Evolutionary conservation across 2,888 invertebrate genomes (phyloP).

Genomic region (Ennomos quercinarius): DNA sequence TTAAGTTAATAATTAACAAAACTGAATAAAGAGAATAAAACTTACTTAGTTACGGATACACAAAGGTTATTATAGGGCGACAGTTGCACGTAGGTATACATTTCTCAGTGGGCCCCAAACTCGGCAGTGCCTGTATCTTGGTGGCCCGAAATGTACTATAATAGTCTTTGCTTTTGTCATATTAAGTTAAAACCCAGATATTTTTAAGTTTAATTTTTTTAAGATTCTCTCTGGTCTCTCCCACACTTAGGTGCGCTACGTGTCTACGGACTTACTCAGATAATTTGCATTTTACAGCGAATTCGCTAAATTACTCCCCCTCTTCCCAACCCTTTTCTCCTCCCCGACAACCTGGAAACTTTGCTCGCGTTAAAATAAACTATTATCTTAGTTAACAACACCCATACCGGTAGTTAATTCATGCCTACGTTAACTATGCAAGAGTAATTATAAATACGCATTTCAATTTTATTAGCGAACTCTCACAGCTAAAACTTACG

Average conservation of each 20-base stretch:
- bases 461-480: not conserved
- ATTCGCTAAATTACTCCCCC: slow-evolving; percentile 31
- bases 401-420: slow-evolving; percentile 21
- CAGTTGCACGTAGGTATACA: no score
- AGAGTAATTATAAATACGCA: slow-evolving; percentile 3
- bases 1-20: no score
- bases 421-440: not conserved
- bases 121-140: no score
- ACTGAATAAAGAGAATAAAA: no score
- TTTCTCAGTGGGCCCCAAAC: no score
- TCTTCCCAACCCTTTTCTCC: not conserved
- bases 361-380: slow-evolving; percentile 24
- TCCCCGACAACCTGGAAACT: slow-evolving; percentile 28
- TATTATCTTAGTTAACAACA: slow-evolving; percentile 16
- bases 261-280: slow-evolving; percentile 26
- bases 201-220: not conserved
- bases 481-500: not conserved
- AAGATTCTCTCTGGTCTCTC: not conserved
- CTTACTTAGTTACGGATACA: no score
- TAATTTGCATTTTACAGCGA: slow-evolving; percentile 52
- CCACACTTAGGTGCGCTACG: slow-evolving; percentile 2
- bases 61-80: no score
- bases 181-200: no score
- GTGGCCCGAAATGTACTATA: no score
- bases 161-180: no score